Conservation (phyloP, 1,140 invertebrate species). For the Telenomus remus region DNA sequence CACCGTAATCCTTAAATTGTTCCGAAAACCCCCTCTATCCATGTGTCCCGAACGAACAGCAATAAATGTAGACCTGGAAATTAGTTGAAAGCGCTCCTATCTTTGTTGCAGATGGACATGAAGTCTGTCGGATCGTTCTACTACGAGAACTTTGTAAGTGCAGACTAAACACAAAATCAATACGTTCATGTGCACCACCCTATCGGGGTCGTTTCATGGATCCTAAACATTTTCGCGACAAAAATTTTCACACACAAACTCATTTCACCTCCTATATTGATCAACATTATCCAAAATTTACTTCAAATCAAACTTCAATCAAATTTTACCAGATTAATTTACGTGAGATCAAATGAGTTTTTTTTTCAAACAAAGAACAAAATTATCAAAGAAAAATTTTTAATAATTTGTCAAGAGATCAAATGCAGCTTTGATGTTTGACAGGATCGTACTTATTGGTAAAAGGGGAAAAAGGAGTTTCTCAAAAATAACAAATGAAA, state of each 20-base stretch:
- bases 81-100: conserved; percentile 75
- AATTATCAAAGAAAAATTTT: no score
- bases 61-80: conserved; percentile 67
- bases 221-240: conserved; percentile 5
- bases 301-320: no score
- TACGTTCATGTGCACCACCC: conserved; percentile 37
- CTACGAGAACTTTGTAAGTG: conserved; percentile 95
- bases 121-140: conserved; percentile 94
- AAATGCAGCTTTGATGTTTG: conserved; percentile 15
- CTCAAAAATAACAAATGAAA: conserved; percentile 4
- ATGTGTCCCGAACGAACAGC: conserved; percentile 58
- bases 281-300: no score
- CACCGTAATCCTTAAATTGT: conserved; percentile 58
- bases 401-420: conserved; percentile 5
- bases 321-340: conserved; percentile 6
- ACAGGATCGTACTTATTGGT: conserved; percentile 12
- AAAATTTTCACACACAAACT: conserved; percentile 13
- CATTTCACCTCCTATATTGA: conserved; percentile 23
- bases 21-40: conserved; percentile 53
- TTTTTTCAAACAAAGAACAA: neutral
- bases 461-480: conserved; percentile 15
- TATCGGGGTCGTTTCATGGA: conserved; percentile 22
- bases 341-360: conserved; percentile 23
- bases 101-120: conserved; percentile 89
- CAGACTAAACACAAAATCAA: conserved; percentile 70